Conservation (phyloP, 2,113 vertebrate species). For the Callopanchax toddi region DNA sequence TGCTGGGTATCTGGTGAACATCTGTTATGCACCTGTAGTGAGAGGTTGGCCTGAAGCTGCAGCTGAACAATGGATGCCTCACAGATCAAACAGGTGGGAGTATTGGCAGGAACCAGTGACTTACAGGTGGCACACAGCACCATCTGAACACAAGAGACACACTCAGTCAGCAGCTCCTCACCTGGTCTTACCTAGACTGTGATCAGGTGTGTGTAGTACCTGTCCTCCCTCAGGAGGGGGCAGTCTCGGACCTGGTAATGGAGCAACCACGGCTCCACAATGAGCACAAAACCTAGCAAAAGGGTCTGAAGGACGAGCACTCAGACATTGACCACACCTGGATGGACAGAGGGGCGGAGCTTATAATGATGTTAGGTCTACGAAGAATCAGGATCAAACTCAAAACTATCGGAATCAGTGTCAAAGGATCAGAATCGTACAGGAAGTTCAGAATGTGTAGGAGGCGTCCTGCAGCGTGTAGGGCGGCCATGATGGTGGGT, state of each 20-base stretch:
- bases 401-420: no score
- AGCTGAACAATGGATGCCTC: slow-evolving; percentile 82
- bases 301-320: slow-evolving; percentile 83
- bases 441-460: no score
- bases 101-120: slow-evolving; percentile 83
- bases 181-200: not conserved
- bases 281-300: slow-evolving; percentile 87
- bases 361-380: not conserved
- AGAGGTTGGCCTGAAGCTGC: slow-evolving; percentile 74
- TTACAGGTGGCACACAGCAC: slow-evolving; percentile 83
- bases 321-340: slow-evolving; percentile 85
- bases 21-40: slow-evolving; percentile 79
- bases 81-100: slow-evolving; percentile 86
- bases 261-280: slow-evolving; percentile 84
- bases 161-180: not conserved
- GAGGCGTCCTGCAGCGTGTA: no score
- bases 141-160: slow-evolving; percentile 73
- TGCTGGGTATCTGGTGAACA: not conserved
- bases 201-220: slow-evolving; percentile 70
- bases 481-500: no score
- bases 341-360: not conserved
- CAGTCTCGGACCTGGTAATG: slow-evolving; percentile 74
- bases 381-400: no score
- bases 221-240: slow-evolving; percentile 82
- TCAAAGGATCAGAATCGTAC: no score